Evolutionary conservation across 2,888 invertebrate genomes (phyloP).

Genomic region (Coenonympha arcania): DNA sequence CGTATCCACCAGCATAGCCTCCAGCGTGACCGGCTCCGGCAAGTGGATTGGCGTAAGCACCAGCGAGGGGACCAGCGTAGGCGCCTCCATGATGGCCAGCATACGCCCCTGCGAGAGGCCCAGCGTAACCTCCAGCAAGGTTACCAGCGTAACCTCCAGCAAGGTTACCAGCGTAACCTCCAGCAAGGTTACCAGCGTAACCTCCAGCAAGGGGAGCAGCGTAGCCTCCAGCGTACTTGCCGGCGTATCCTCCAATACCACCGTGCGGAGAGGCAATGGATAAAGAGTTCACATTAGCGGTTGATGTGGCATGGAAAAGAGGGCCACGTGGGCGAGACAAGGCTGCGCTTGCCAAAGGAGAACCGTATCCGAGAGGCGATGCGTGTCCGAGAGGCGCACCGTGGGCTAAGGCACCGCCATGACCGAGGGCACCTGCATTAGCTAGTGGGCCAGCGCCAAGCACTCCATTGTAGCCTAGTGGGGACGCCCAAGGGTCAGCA

Average conservation of each 20-base stretch:
- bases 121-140: conserved; percentile 2
- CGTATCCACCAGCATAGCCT: not conserved
- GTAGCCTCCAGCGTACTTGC: conserved; percentile 2
- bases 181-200: conserved; percentile 8
- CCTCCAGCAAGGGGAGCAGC: not conserved
- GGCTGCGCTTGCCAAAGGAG: conserved; percentile 24
- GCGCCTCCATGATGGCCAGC: not conserved
- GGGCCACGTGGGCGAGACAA: conserved; percentile 24
- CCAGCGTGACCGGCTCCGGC: not conserved
- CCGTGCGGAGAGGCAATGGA: conserved; percentile 8
- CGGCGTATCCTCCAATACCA: not conserved
- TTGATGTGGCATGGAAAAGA: conserved; percentile 15
- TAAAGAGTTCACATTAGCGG: conserved; percentile 5
- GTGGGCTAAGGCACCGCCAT: conserved; percentile 23
- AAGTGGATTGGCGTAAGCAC: conserved; percentile 1
- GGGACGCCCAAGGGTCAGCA: conserved; percentile 30
- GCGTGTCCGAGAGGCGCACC: not conserved
- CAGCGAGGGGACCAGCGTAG: not conserved
- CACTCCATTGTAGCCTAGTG: conserved; percentile 32
- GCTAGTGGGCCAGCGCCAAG: conserved; percentile 18
- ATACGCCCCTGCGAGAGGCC: not conserved
- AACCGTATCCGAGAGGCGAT: conserved; percentile 3
- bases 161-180: conserved; percentile 5
- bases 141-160: conserved; percentile 8
- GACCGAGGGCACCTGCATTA: conserved; percentile 25